Percentiles rank a stretch among this genome's conserved stretches.
These are phyloP conservation scores for Sebastes melanostomus DNA, from an alignment of 2,797 vertebrate genomes.

Conservation along the genomic window DNA sequence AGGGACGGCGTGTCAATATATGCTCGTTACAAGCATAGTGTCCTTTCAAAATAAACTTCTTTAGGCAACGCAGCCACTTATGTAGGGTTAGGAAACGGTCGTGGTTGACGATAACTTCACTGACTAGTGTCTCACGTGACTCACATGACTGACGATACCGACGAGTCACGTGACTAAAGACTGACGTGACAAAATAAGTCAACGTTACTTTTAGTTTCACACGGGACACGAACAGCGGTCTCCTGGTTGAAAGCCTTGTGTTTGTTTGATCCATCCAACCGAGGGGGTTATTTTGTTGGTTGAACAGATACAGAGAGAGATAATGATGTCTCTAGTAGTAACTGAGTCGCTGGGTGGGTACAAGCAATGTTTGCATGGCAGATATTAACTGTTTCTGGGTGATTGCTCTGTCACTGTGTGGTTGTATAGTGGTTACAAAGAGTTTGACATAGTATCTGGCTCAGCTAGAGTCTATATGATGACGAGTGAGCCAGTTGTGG, in stretches of 20 bases:
- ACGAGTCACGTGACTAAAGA: neutral
- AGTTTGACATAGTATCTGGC: conserved; percentile 5
- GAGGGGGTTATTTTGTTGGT: neutral
- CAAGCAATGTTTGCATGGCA: neutral
- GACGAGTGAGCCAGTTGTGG: conserved; percentile 14
- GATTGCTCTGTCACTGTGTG: neutral
- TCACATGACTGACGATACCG: no score
- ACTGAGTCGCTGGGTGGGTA: neutral
- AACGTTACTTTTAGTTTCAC: neutral
- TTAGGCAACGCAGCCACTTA: neutral
- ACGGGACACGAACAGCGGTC: neutral
- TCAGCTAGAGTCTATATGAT: neutral
- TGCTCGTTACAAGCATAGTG: neutral
- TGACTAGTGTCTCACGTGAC: neutral
- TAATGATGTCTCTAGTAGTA: neutral
- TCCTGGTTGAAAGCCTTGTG: neutral
- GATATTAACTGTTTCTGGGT: neutral
- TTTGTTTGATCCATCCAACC: neutral
- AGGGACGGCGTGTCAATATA: neutral
- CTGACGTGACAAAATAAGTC: neutral
- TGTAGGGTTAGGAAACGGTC: neutral
- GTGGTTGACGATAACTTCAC: neutral
- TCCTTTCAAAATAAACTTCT: neutral
- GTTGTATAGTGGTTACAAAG: neutral
- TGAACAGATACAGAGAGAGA: neutral